Conservation (phyloP, 2,888 invertebrate species). For the Shargacucullia verbasci region DNA sequence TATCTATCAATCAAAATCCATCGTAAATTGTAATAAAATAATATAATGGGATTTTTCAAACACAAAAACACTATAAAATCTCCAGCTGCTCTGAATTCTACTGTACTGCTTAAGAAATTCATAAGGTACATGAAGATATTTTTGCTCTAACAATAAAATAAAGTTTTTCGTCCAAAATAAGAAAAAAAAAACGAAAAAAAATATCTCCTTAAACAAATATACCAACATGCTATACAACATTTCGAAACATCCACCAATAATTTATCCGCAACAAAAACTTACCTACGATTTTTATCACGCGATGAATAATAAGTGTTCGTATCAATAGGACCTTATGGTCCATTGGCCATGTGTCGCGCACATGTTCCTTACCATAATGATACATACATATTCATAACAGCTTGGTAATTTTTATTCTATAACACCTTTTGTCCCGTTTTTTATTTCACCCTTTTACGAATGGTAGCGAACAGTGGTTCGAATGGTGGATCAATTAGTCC, state of each 20-base stretch:
- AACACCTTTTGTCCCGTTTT: slow-evolving; percentile 77
- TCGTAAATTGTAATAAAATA: too few relatives aligned
- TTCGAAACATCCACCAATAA: slow-evolving; percentile 2
- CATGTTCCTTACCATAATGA: slow-evolving; percentile 66
- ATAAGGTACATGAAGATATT: too few relatives aligned
- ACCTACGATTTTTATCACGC: slow-evolving; percentile 69
- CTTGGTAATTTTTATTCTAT: slow-evolving; percentile 75
- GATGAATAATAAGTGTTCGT: slow-evolving; percentile 66
- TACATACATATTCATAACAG: slow-evolving; percentile 78
- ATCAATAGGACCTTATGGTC: slow-evolving; percentile 79
- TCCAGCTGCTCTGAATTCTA: too few relatives aligned
- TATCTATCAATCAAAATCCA: too few relatives aligned
- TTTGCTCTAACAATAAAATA: too few relatives aligned
- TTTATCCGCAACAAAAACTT: slow-evolving; percentile 68
- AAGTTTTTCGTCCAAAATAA: too few relatives aligned
- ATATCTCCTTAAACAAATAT: neutral
- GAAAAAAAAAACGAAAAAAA: too few relatives aligned
- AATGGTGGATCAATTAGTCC: slow-evolving; percentile 74
- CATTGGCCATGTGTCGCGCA: slow-evolving; percentile 81
- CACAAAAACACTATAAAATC: too few relatives aligned
- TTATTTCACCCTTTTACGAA: slow-evolving; percentile 75
- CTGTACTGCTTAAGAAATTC: too few relatives aligned
- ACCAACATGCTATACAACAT: neutral
- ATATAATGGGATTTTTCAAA: too few relatives aligned
- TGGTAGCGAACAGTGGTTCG: slow-evolving; percentile 76